Base-by-base conservation (phyloP, 2,888 invertebrate species). In the Metallyticus violacea region DNA sequence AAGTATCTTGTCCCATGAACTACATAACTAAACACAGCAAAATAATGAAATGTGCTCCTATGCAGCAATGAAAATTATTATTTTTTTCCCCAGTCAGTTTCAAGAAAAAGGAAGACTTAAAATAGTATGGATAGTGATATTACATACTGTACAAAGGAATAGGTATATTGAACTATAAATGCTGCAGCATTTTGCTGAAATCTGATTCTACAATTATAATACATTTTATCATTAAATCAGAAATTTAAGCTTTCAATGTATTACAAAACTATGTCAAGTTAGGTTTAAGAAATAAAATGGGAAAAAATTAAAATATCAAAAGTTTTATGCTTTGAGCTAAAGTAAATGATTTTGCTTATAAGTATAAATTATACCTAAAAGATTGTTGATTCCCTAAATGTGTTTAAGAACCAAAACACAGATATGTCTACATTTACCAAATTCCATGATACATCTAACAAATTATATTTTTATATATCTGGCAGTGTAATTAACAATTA, bases 11-110 rank as follows among this genome's bases (percentile, higher is more conserved):
- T 26, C 4, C 76, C 29, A n/a, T 40, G 28, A 80, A 83, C 76
- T 83, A 77, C 27, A 83, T 7, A 83, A 77, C 77, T 83, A 77
- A 83, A 77, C 25, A 83, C 25, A 83, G 77, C 40, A 83, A 83
- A 77, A 77, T 83, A 83, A 77, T 27, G 25, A 83, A 27, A 83
- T 15, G 27, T 26, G 76, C 76, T 62, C 28, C 30, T 30, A 30
- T 25, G 7, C 26, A 83, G 27, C 22, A 28, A 7, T 28, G 77
- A 25, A 83, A 28, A 83, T 28, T 29, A 83, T 27, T 28, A 26
- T 15, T 28, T 81, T 25, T 28, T 25, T 6, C 29, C 29, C 26
- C 81, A 15, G 30, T 40, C 25, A 81, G 29, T 81, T 25, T 28
- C 76, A 76, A 81, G 40, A 81, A 30, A 40, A 30, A 40, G 15